Conservation (phyloP, 2,888 invertebrate genomes). For the Nemurella pictetii region DNA sequence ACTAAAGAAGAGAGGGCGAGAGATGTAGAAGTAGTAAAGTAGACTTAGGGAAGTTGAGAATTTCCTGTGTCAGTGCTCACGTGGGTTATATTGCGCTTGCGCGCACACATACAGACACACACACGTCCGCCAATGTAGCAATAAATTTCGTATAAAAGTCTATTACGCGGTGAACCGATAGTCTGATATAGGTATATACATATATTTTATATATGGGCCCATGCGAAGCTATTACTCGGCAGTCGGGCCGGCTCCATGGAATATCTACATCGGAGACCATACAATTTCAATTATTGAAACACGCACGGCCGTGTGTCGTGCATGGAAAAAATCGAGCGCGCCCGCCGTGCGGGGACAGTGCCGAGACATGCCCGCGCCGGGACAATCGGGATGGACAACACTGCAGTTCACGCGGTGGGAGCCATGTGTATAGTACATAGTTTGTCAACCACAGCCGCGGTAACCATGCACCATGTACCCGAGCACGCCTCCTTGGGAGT, state of each 20-base stretch:
- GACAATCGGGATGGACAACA: background rate
- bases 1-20: constrained; percentile 36
- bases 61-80: constrained; percentile 19
- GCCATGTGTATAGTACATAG: background rate
- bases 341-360: no score
- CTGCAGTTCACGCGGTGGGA: background rate
- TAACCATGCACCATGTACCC: background rate
- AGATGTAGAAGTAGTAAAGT: constrained; percentile 18
- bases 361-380: no score
- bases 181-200: background rate
- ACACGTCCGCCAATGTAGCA: background rate
- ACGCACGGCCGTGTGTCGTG: background rate
- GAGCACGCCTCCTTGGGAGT: background rate
- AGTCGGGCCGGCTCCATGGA: background rate
- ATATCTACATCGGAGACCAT: background rate
- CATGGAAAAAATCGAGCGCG: background rate
- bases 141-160: constrained; percentile 23
- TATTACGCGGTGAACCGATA: constrained; percentile 10
- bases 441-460: background rate
- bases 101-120: background rate
- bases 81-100: background rate
- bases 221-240: background rate
- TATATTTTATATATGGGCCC: background rate
- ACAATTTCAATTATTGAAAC: constrained; percentile 14
- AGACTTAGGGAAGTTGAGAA: constrained; percentile 26